Evolutionary conservation across 2,888 invertebrate species (phyloP).

Genomic region (Asteroscopus sphinx): DNA sequence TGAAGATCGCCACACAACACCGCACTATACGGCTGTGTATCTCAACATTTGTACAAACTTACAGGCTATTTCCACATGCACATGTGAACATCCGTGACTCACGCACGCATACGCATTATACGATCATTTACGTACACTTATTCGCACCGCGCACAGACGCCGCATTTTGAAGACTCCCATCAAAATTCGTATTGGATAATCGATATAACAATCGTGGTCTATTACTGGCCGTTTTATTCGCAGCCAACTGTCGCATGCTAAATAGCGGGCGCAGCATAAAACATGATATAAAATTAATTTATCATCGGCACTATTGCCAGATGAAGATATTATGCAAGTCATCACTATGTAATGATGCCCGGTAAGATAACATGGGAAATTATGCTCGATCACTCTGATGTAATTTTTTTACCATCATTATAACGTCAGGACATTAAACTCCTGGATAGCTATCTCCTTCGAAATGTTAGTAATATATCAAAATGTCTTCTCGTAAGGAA

Average conservation of each 20-base stretch:
- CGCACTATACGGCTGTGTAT: slow-evolving; percentile 67
- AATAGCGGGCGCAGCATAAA: slow-evolving; percentile 51
- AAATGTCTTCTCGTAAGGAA: slow-evolving; percentile 66
- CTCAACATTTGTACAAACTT: slow-evolving; percentile 84
- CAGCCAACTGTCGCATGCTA: slow-evolving; percentile 63
- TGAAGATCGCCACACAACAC: slow-evolving; percentile 76
- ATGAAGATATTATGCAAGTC: slow-evolving; percentile 71
- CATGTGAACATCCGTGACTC: slow-evolving; percentile 86
- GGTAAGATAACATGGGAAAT: slow-evolving; percentile 55
- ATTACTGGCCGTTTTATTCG: slow-evolving; percentile 63
- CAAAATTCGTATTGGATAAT: slow-evolving; percentile 77
- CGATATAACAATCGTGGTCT: slow-evolving; percentile 67
- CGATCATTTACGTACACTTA: slow-evolving; percentile 75
- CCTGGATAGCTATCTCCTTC: slow-evolving; percentile 36
- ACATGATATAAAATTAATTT: slow-evolving; percentile 45
- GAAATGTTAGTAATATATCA: slow-evolving; percentile 54
- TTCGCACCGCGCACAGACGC: slow-evolving; percentile 66
- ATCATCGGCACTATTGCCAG: slow-evolving; percentile 48
- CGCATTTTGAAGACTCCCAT: slow-evolving; percentile 71
- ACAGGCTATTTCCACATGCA: slow-evolving; percentile 86
- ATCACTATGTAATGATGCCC: slow-evolving; percentile 58
- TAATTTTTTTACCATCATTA: slow-evolving; percentile 53
- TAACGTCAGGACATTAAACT: slow-evolving; percentile 32
- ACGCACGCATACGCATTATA: slow-evolving; percentile 81
- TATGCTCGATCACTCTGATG: slow-evolving; percentile 61